Percentiles rank a stretch among this genome's conserved stretches.
Evolutionary conservation across 2,113 vertebrate species (phyloP).

Genomic region (Rhea pennata): DNA sequence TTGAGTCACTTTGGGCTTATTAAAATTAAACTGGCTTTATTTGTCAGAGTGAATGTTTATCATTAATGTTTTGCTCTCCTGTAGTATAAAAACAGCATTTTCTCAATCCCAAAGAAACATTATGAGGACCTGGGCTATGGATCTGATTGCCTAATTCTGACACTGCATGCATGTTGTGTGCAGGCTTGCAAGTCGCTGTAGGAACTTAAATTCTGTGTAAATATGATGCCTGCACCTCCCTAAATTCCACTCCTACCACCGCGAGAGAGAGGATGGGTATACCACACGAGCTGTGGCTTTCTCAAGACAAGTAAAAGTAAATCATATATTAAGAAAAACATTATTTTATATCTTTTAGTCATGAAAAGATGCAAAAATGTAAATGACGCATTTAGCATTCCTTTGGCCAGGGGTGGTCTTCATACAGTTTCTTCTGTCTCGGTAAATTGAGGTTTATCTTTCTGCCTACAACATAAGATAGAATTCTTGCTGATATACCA

Average conservation of each 20-base stretch:
- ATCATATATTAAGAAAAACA: not conserved
- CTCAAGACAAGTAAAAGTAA: not conserved
- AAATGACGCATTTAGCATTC: not conserved
- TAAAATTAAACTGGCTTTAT: conserved; percentile 29
- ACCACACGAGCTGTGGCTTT: not conserved
- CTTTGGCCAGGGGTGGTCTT: not conserved
- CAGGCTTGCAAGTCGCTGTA: not conserved
- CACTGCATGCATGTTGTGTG: not conserved
- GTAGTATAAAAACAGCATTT: not conserved
- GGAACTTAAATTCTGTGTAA: not conserved
- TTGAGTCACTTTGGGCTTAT: conserved; percentile 3
- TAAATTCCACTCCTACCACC: not conserved
- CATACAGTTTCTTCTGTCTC: not conserved
- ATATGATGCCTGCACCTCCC: not conserved
- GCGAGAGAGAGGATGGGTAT: not conserved
- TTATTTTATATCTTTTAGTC: not conserved
- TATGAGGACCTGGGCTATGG: not conserved
- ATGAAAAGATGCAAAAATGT: not conserved
- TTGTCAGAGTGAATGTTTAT: conserved; percentile 15
- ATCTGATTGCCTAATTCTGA: not conserved
- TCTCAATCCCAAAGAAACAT: not conserved
- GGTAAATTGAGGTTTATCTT: not conserved
- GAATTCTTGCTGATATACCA: not conserved
- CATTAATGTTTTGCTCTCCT: not conserved
- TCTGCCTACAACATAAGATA: not conserved